phyloP scores from a whole-genome alignment of 1,140 invertebrate genomes.

The Drosophila trapezifrons region DNA sequence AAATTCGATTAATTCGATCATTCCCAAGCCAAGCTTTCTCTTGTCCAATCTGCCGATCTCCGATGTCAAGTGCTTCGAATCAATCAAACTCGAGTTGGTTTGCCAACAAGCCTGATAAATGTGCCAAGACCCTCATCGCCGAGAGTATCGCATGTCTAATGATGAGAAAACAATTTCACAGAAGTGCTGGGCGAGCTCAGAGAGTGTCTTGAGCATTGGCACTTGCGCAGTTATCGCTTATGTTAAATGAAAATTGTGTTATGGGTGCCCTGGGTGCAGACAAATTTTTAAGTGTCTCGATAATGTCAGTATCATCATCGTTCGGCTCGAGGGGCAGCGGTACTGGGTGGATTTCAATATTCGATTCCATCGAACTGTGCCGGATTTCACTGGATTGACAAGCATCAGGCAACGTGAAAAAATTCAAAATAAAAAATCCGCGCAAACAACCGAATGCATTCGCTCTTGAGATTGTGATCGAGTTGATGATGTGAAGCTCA shows the following conservation, averaged over 20 bases:
- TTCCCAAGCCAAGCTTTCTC: constrained; percentile 5
- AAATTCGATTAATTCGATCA: too few relatives aligned
- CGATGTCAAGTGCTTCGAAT: constrained; percentile 63
- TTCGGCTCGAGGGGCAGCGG: constrained; percentile 43
- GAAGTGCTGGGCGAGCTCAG: constrained; percentile 4
- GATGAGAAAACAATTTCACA: constrained; percentile 55
- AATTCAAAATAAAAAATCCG: constrained; percentile 65
- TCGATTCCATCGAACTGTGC: constrained; percentile 72
- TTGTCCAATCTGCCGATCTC: constrained; percentile 11
- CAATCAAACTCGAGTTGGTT: constrained; percentile 53
- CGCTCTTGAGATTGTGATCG: constrained; percentile 72
- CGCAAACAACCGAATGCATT: constrained; percentile 77
- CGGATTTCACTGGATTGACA: constrained; percentile 75
- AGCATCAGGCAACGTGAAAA: constrained; percentile 38
- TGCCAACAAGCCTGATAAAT: constrained; percentile 43
- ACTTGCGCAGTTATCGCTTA: constrained; percentile 72
- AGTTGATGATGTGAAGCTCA: constrained; percentile 28
- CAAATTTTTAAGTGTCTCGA: constrained; percentile 75
- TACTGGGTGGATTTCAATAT: constrained; percentile 27
- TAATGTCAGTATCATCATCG: constrained; percentile 79
- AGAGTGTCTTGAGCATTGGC: constrained; percentile 61
- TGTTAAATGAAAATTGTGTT: constrained; percentile 40
- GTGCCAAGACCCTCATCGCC: constrained; percentile 12
- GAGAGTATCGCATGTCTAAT: constrained; percentile 35
- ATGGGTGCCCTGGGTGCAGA: constrained; percentile 24